Evolutionary conservation across 35 echinoderm and acorn worm genomes (phyloP), one percentile per base, ranked within the genome.

Genomic region (Heliocidaris tuberculata): DNA sequence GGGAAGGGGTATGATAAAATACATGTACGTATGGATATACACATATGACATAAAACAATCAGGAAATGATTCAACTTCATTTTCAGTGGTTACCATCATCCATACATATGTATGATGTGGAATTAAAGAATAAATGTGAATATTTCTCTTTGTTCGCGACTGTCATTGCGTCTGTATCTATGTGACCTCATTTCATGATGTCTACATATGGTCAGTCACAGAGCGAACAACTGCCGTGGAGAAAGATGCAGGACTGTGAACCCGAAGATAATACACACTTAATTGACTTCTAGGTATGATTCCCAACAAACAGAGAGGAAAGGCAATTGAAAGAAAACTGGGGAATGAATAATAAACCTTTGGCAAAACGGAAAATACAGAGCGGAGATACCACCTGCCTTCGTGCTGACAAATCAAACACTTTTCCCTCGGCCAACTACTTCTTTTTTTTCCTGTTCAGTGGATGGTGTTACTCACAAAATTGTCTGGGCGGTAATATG

Each of bases 391-490:
- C 87, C 87, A 89, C 87, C 87, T 89, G 87, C 87, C 24, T 13
- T 47, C 12, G 87, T 48, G 87, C 87, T 89, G 87, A 89, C 87
- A 89, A 89, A 89, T 89, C 87, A 89, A 89, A 89, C 87, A 89
- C 87, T 89, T 89, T 24, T 89, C 87, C 10, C 87, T 89, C 87
- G 7, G 87, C 31, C 16, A 89, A 31, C 16, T 89, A 24, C 87
- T 30, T 16, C 87, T 9, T 89, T 89, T 31, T 89, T 89, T 48
- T 48, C 32, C 87, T 48, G 31, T 48, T 48, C 65, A n/a, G 2
- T 48, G 5, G 87, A 48, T 89, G 87, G 87, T 27, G 87, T 89
- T 89, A 89, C 87, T 89, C 87, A 89, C 87, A 13, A 89, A 32
- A 47, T 21, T 16, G 87, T 89, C 31, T 48, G 31, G 87, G 10